Evolutionary conservation across 2,113 vertebrate genomes (phyloP), one percentile per base, ranked within the genome.

Genomic region (Hypocryptadius cinnamomeus): DNA sequence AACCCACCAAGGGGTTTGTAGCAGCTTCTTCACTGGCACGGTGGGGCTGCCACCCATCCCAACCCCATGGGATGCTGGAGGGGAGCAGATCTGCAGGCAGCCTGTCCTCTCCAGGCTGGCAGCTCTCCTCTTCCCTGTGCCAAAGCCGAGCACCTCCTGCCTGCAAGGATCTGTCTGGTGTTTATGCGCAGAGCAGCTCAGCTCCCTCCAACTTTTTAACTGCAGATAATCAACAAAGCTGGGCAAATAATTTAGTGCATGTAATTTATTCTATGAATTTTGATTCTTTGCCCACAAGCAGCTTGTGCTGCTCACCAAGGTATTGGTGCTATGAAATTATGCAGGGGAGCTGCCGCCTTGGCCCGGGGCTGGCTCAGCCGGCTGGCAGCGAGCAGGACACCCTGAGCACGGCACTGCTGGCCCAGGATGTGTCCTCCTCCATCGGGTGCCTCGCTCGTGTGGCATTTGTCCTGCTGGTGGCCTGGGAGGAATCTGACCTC

Each of bases 281-380:
- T 93, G 96, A 91, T 87, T 91, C 92, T 63, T 31, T 96, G 92
- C 96, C 95, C 95, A 87, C 92, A 31, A 93, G 92, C 94, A 91
- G 95, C 92, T 92, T 59, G 81, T 42, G 92, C 85, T 91, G 57
- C 71, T 89, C 89, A 57, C 87, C 65, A 27, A 92, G 94, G 91
- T 61, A 70, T 31, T 11, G 86, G 64, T 54, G 92, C 64, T 63
- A 1, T 2, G 69, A 44, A 93, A 88, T 78, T 37, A 90, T 84
- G 78, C 93, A 42, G 83, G 78, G 87, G 86, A 93, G 13, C 45
- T 20, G 56, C 83, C 0, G 44, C 80, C 83, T 35, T 3, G 79
- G 85, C 93, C 95, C 4, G 1, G 9, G 51, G 85, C 85, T 73
- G 33, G 9, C 30, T 86, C 33, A 21, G 88, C 9, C 0, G 47